phyloP scores from a whole-genome alignment of 2,888 invertebrate species.

The Palloptera scutellata region DNA sequence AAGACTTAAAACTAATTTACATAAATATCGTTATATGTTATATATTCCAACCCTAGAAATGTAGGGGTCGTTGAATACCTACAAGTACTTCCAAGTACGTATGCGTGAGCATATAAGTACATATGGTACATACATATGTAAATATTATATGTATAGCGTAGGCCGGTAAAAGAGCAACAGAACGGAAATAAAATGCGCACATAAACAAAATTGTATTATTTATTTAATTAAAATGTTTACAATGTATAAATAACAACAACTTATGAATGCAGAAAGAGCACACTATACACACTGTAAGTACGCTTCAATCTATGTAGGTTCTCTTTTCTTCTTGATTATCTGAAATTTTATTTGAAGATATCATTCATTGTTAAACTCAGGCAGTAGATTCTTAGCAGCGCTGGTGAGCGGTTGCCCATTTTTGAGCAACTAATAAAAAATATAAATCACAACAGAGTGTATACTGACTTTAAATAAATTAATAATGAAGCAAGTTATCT shows the following conservation, averaged over 20 bases:
- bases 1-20: too few species aligned
- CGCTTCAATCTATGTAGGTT: neutral
- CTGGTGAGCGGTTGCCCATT: slow-evolving; percentile 32
- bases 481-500: slow-evolving; percentile 50
- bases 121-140: neutral
- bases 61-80: neutral
- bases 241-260: slow-evolving; percentile 3
- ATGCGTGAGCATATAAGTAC: slow-evolving; percentile 11
- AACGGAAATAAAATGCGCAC: too few species aligned
- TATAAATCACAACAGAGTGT: slow-evolving; percentile 24
- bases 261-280: slow-evolving; percentile 22
- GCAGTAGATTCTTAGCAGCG: slow-evolving; percentile 46
- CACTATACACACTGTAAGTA: neutral
- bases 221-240: slow-evolving; percentile 28
- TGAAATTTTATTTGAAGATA: slow-evolving; percentile 4
- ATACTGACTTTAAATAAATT: slow-evolving; percentile 23
- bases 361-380: slow-evolving; percentile 11
- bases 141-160: too few species aligned
- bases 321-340: slow-evolving; percentile 2
- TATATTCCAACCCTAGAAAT: slow-evolving; percentile 18
- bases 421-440: slow-evolving; percentile 28
- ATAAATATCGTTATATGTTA: slow-evolving; percentile 16
- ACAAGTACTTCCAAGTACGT: slow-evolving; percentile 5
- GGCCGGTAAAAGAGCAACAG: neutral
- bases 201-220: slow-evolving; percentile 9